Evolutionary conservation across 2,888 invertebrate genomes (phyloP).

Genomic region (Meteorus cinctellus): DNA sequence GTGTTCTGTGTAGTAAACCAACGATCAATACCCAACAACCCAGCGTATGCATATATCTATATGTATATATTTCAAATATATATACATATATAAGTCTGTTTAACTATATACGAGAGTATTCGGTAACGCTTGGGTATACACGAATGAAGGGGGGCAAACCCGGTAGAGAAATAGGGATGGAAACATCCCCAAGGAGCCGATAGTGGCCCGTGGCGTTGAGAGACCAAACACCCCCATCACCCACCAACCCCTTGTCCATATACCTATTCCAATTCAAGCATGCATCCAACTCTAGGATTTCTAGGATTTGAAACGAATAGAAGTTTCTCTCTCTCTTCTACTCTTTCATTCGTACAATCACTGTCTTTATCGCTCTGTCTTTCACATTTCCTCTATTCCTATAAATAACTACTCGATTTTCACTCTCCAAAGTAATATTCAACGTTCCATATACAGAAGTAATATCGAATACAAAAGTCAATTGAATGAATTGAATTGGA

Average conservation of each 20-base stretch:
- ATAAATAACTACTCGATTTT: background rate
- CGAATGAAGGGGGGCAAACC: conserved; percentile 56
- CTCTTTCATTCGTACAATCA: conserved; percentile 23
- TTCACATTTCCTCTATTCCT: conserved; percentile 18
- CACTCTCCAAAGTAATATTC: conserved; percentile 18
- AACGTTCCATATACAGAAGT: background rate
- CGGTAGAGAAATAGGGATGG: conserved; percentile 69
- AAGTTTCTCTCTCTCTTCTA: conserved; percentile 35
- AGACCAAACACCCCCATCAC: conserved; percentile 63
- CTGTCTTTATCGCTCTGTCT: conserved; percentile 32
- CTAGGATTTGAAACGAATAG: conserved; percentile 47
- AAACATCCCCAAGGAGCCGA: conserved; percentile 71
- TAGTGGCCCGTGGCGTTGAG: conserved; percentile 66
- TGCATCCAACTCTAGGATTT: conserved; percentile 58
- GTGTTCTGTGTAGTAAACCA: conserved; percentile 45
- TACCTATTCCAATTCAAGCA: conserved; percentile 1
- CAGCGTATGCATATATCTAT: conserved; percentile 59
- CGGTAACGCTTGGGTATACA: conserved; percentile 57
- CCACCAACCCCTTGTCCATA: conserved; percentile 40
- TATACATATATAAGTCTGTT: conserved; percentile 60
- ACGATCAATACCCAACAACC: conserved; percentile 70
- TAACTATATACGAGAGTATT: conserved; percentile 66
- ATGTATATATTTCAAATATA: conserved; percentile 54
- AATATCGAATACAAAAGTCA: no score
- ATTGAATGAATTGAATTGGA: background rate